Percentiles rank a stretch among this genome's conserved stretches.
phyloP scores from a whole-genome alignment of 1,140 invertebrate species.

The Trichonephila clavata region DNA sequence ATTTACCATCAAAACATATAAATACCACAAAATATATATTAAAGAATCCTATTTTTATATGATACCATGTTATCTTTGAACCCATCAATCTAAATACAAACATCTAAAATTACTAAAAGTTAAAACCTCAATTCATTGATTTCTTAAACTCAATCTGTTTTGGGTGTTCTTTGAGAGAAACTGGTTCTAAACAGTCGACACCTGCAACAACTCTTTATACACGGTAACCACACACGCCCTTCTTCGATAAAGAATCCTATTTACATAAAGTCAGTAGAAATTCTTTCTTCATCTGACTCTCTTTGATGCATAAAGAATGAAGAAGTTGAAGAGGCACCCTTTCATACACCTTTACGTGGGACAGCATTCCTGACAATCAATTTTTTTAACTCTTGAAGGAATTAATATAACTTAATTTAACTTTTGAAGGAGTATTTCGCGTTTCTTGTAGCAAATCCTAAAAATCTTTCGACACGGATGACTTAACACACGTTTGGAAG shows the following conservation, averaged over 20 bases:
- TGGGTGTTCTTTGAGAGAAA: background rate
- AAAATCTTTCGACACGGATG: constrained; percentile 15
- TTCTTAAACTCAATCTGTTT: background rate
- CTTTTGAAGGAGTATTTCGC: background rate
- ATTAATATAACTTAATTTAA: constrained; percentile 19
- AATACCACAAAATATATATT: too few species aligned
- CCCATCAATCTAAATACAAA: too few species aligned
- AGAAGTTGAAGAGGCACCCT: background rate
- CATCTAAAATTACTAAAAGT: background rate
- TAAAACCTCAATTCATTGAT: background rate
- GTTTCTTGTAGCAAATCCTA: background rate
- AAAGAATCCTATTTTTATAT: too few species aligned
- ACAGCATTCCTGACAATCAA: background rate
- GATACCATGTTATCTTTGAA: too few species aligned
- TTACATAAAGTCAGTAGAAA: background rate
- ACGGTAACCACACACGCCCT: background rate
- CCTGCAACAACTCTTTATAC: constrained; percentile 4
- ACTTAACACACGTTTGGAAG: constrained; percentile 2
- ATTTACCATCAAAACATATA: too few species aligned
- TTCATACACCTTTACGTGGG: background rate
- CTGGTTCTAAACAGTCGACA: background rate
- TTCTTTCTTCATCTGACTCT: background rate
- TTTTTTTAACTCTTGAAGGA: background rate
- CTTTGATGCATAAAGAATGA: background rate
- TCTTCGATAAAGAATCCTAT: constrained; percentile 28